A percentile compares a stretch with the other conserved stretches of the same genome.
Evolutionary conservation across 2,113 vertebrate species (phyloP).

Genomic region (Brachyhypopomus occidentalis): DNA sequence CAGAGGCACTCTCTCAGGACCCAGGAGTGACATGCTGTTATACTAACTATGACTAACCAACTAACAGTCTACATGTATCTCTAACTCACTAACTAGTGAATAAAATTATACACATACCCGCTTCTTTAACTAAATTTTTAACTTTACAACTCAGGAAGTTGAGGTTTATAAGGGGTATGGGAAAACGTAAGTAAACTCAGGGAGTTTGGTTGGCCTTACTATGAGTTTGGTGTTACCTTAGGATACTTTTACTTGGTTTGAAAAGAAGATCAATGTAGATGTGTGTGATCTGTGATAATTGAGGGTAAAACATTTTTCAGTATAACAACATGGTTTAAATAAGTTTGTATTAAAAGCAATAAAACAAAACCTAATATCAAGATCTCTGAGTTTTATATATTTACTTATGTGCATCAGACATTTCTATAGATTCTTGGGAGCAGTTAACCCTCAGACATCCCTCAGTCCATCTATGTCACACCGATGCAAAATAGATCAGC

Average conservation of each 20-base stretch:
- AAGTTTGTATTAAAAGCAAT: not conserved
- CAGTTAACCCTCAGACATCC: not conserved
- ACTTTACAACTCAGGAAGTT: not conserved
- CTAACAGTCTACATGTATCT: not conserved
- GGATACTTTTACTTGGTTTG: not conserved
- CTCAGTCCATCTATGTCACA: not conserved
- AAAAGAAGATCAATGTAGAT: not conserved
- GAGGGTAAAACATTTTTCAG: not conserved
- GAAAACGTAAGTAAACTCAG: not conserved
- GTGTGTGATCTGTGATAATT: too few relatives aligned
- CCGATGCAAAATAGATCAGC: too few relatives aligned
- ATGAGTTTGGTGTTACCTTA: not conserved
- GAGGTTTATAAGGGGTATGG: not conserved
- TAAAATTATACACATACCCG: not conserved
- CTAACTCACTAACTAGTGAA: not conserved
- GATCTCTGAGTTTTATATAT: not conserved
- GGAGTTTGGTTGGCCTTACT: not conserved
- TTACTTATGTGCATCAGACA: not conserved
- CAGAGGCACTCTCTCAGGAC: not conserved
- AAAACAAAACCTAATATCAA: not conserved
- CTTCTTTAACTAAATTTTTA: not conserved
- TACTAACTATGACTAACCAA: constrained; percentile 18
- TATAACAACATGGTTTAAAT: not conserved
- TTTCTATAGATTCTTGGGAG: not conserved
- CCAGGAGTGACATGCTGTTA: not conserved